A percentile compares a stretch with the other conserved stretches of the same genome.
phyloP scores from a whole-genome alignment of 2,797 vertebrate species.

The Anguilla marmorata region DNA sequence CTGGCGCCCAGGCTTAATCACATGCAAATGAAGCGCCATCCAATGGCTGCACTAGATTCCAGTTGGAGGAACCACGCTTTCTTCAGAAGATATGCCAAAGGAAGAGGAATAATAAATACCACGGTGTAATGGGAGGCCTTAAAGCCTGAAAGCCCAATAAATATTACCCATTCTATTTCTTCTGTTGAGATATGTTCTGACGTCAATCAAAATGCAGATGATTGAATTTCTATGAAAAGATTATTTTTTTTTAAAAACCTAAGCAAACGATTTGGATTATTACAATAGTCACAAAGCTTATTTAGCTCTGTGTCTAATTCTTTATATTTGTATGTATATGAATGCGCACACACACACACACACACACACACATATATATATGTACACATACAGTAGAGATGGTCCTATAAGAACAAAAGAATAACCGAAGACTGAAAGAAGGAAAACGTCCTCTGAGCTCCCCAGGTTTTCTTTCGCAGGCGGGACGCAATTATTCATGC shows the following conservation, averaged over 20 bases:
- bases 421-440: not conserved
- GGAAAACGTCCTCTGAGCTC: not conserved
- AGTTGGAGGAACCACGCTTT: constrained; percentile 53
- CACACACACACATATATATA: not conserved
- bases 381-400: not conserved
- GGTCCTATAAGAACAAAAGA: not conserved
- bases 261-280: constrained; percentile 10
- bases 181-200: constrained; percentile 66
- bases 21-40: constrained; percentile 59
- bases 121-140: constrained; percentile 64
- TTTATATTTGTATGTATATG: constrained; percentile 12
- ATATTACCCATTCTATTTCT: constrained; percentile 66
- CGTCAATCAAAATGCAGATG: constrained; percentile 66
- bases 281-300: not conserved
- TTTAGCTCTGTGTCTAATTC: constrained; percentile 32
- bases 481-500: constrained; percentile 31
- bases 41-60: constrained; percentile 47
- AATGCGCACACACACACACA: too few relatives aligned
- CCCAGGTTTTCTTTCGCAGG: constrained; percentile 19
- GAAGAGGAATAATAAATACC: constrained; percentile 64
- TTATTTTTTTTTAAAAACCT: constrained; percentile 53
- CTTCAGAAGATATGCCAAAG: constrained; percentile 57
- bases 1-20: constrained; percentile 40
- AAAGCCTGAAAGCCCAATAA: constrained; percentile 53
- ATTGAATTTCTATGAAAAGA: constrained; percentile 51